Percentiles rank a stretch among this genome's conserved stretches.
These are phyloP conservation scores for Rotaria magnacalcarata DNA, from an alignment of 2,888 invertebrate species.

Conservation along the genomic window DNA sequence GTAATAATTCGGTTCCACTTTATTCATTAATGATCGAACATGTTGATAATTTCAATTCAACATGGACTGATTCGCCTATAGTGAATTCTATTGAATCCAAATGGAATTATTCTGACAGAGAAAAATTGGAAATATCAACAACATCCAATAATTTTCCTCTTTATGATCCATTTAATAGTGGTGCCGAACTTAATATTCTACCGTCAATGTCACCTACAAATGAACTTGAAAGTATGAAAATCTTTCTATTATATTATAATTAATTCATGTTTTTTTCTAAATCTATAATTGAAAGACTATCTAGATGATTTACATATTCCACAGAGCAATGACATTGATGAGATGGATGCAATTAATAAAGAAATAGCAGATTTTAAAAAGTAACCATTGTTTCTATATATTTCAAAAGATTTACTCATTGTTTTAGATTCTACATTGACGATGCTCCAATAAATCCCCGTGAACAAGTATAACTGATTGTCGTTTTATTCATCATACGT, in stretches of 20 bases:
- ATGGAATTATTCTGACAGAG: background rate
- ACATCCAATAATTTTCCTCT: background rate
- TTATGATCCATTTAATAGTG: slow-evolving; percentile 27
- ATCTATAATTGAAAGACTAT: background rate
- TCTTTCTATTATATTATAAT: background rate
- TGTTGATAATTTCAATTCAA: background rate
- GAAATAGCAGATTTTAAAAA: slow-evolving; percentile 30
- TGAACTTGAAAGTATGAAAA: background rate
- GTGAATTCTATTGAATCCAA: background rate
- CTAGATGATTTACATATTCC: background rate
- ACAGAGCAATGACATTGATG: background rate
- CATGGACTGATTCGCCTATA: background rate
- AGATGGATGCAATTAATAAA: slow-evolving; percentile 8
- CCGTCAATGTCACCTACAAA: background rate
- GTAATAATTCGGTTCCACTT: background rate
- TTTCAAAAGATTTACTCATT: no score
- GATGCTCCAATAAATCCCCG: background rate
- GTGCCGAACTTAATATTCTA: background rate
- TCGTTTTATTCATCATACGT: slow-evolving; percentile 13
- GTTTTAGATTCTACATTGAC: background rate
- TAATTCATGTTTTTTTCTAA: no score
- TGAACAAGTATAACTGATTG: background rate
- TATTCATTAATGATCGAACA: background rate
- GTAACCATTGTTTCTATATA: background rate
- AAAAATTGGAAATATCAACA: background rate